Base-by-base conservation (phyloP, 2,888 invertebrate species). In the Cheilosia urbana region DNA sequence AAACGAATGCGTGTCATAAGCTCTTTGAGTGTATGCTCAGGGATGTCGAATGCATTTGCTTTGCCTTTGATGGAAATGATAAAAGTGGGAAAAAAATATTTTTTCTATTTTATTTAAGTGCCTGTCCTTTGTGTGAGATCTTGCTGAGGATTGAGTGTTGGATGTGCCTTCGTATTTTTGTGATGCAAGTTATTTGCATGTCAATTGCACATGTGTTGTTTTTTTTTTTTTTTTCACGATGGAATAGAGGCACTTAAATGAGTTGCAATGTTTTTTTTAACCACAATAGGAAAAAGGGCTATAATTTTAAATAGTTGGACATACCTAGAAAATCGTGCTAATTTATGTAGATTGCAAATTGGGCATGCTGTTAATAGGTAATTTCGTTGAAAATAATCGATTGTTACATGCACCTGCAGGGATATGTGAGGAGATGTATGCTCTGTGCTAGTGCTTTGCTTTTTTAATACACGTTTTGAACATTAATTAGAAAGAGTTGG, bases 11-110 rank as follows among this genome's bases (percentile, higher is more conserved):
- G 37, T 21, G 49, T 63, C 34, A 19, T 45, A 45, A 62, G 62
- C 63, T 17, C 11, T 49, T 49, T 37, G 37, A 11, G 24, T 15
- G 34, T 24, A 37, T 40, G 53, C 13, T 40, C 24, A 24, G 2
- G 27, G 40, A 24, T 66, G 51, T 66, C 66, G 53, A 66, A 40
- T 53, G 53, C 40, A 65, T 15, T 63, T 3, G 34, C 21, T 13
- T 34, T 34, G 30, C 15, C 19, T 63, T 47, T 11, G 60, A 27
- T 24, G 45, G 13, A 37, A 30, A 24, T 5, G 4, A 13, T 17
- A 42, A 6, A 24, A 53, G 40, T 27, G 27, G 27, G 24, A 51
- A 49, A 40, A 40, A 66, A 53, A 53, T 7, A 40, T 24, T 49
- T 60, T 3, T 34, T 13, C n/a, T n/a, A n/a, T 24, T 1, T 37